Base-by-base conservation (phyloP, 2,888 invertebrate species). In the Bellardia bayeri region DNA sequence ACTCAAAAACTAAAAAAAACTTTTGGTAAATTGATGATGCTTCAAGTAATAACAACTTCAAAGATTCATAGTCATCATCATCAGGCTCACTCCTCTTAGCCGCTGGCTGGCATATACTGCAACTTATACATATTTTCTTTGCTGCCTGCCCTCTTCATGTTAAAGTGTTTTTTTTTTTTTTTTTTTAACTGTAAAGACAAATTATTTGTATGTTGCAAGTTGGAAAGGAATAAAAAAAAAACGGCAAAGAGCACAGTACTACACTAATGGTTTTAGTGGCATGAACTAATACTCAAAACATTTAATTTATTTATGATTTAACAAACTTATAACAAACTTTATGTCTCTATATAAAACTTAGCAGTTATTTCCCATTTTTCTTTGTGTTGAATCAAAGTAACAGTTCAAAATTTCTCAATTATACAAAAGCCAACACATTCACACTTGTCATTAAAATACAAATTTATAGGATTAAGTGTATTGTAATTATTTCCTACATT, bases 41-140 rank as follows among this genome's bases (percentile, higher is more conserved):
- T 87, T 85, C 87, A 85, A 85, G 87, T 87, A 87, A 87, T 87
- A 87, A 87, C 82, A 87, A 87, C 82, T 87, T 87, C 74, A 85
- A 87, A 87, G 87, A 87, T 87, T 87, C 87, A 82, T 85, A 85
- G 84, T 87, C 87, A 84, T 82, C 87, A 68, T 72, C 82, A 78
- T 56, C 69, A 79, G 78, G 45, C 45, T 45, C 16, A 51, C 49
- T 51, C 78, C 64, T 37, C 40, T 54, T 56, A 45, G 69, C 58
- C 63, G 54, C 49, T 64, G 72, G 72, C 72, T 63, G 14, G 23
- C 30, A 81, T 7, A 74, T 33, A 64, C 37, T 56, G n/a, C 40
- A 56, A 37, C n/a, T 49, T n/a, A 63, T 51, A 51, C 1, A 40
- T 16, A 16, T 11, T n/a, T 37, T 23, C 16, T 37, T 40, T 13